phyloP scores from a whole-genome alignment of 2,113 vertebrate genomes.

The Antigone vipio region DNA sequence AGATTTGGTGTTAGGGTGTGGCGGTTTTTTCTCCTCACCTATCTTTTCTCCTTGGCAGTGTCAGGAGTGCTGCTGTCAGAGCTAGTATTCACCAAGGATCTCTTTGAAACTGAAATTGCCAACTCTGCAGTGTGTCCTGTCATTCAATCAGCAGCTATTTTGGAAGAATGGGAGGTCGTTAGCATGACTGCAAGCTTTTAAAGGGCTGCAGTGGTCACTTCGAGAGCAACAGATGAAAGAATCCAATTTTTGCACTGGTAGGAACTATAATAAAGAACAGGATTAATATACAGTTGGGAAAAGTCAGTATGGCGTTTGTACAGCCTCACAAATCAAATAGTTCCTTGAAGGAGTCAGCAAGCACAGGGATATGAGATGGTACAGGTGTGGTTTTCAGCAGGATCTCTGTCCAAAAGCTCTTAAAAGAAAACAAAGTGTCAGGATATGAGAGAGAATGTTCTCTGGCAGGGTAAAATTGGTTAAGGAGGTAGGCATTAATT shows the following conservation, averaged over 20 bases:
- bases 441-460: neutral
- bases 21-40: neutral
- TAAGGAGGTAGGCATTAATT: neutral
- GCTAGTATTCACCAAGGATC: neutral
- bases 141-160: neutral
- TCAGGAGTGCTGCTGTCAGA: neutral
- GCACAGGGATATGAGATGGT: neutral
- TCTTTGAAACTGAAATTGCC: neutral
- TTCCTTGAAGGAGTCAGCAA: neutral
- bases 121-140: neutral
- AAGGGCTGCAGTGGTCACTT: neutral
- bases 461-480: neutral
- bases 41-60: neutral
- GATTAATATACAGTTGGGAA: neutral
- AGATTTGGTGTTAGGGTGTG: neutral
- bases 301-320: neutral
- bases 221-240: neutral
- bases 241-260: neutral
- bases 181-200: neutral
- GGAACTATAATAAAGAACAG: neutral
- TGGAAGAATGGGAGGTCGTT: neutral
- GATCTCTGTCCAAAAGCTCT: neutral
- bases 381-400: neutral
- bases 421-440: neutral
- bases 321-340: neutral